Conservation (phyloP, 23 tunicate species). For the Ciona savignyi region DNA sequence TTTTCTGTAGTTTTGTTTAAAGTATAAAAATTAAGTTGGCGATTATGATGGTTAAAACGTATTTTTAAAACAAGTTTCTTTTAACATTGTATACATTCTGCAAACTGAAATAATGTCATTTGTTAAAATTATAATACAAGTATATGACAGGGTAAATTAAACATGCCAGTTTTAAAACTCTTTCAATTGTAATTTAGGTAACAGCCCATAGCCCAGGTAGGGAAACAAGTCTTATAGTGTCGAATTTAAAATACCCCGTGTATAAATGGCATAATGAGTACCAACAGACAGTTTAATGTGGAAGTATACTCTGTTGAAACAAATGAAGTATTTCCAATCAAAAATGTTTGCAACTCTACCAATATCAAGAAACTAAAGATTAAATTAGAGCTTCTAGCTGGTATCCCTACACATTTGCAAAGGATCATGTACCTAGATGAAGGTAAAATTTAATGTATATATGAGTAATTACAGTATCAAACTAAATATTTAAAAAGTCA, state of each 20-base stretch:
- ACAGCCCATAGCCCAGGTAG: neutral
- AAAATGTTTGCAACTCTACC: slow-evolving; percentile 25
- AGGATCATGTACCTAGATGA: slow-evolving; percentile 87
- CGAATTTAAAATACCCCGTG: neutral
- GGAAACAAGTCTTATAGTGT: no score
- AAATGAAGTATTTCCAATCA: slow-evolving; percentile 46
- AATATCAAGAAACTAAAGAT: slow-evolving; percentile 40
- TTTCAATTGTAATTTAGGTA: neutral
- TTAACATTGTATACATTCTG: no score
- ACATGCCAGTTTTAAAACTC: neutral
- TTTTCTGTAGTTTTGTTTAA: no score
- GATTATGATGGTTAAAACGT: no score
- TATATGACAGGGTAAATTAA: neutral
- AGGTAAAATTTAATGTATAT: no score
- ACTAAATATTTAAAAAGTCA: no score
- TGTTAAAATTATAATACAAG: no score
- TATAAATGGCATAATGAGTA: neutral
- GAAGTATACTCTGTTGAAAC: slow-evolving; percentile 55
- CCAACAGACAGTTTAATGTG: slow-evolving; percentile 11
- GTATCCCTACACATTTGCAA: slow-evolving; percentile 79
- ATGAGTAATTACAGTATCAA: no score
- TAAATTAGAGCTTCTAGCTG: slow-evolving; percentile 73
- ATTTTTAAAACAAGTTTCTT: no score
- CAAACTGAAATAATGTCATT: no score
- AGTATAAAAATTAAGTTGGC: no score